phyloP scores from a whole-genome alignment of 2,888 invertebrate species.

The Chesias legatella region DNA sequence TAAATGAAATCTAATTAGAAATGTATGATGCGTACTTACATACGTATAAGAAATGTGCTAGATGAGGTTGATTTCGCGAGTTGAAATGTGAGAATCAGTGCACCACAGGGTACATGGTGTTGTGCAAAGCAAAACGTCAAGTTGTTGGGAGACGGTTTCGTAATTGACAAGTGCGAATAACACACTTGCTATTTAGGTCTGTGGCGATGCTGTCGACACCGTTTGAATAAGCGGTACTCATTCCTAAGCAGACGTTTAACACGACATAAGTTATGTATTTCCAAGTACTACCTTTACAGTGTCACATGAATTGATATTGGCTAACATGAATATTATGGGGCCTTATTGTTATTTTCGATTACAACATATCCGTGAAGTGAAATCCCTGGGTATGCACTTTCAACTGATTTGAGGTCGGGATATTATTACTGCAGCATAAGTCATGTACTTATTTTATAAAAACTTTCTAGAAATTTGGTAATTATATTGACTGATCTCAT shows the following conservation, averaged over 20 bases:
- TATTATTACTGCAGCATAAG: no score
- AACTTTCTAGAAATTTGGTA: no score
- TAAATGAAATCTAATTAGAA: constrained; percentile 1
- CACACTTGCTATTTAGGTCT: constrained; percentile 22
- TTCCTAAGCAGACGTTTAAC: constrained; percentile 11
- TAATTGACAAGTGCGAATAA: constrained; percentile 48
- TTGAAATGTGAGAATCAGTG: constrained; percentile 49
- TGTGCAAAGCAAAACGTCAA: constrained; percentile 54
- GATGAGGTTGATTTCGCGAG: constrained; percentile 26
- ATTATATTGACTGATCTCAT: no score
- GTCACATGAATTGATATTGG: no score
- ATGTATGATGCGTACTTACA: constrained; percentile 8
- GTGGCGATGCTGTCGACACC: constrained; percentile 39
- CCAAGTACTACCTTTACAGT: background rate
- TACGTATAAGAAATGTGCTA: constrained; percentile 21
- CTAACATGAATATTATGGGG: no score
- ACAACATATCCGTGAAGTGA: no score
- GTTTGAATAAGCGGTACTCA: constrained; percentile 37
- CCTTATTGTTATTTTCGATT: no score
- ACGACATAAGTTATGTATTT: constrained; percentile 12
- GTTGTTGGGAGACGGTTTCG: constrained; percentile 46
- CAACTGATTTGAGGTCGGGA: no score
- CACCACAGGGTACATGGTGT: constrained; percentile 35
- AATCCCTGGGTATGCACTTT: no score
- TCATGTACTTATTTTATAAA: no score